Evolutionary conservation across 1,140 invertebrate species (phyloP).

Genomic region (Phymastichus coffea): DNA sequence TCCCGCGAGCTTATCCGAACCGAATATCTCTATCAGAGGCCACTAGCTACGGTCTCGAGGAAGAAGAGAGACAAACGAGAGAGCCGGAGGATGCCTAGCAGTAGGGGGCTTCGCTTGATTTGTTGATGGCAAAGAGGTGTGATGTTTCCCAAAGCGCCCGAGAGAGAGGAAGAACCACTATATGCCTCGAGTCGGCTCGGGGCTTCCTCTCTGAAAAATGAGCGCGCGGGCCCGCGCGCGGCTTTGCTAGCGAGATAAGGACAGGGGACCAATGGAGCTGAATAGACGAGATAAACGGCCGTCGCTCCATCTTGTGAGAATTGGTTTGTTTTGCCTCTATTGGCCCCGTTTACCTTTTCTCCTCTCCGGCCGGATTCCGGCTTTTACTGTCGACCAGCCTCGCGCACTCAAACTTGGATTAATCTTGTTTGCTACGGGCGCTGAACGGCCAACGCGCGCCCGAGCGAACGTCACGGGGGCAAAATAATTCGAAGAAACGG

Average conservation of each 20-base stretch:
- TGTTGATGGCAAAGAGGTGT: slow-evolving; percentile 30
- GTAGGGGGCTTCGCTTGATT: slow-evolving; percentile 40
- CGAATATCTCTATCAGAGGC: no score
- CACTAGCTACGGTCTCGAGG: no score
- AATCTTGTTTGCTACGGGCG: slow-evolving; percentile 9
- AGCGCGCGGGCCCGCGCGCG: neutral
- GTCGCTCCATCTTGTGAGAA: slow-evolving; percentile 1
- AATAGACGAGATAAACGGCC: slow-evolving; percentile 16
- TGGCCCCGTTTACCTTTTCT: neutral
- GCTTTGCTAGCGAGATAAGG: slow-evolving; percentile 3
- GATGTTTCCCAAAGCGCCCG: slow-evolving; percentile 6
- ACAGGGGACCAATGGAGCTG: neutral
- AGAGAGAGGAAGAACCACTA: neutral
- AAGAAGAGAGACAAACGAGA: neutral
- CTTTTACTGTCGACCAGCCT: neutral
- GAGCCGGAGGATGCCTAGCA: neutral
- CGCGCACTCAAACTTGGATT: neutral
- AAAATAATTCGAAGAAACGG: no score
- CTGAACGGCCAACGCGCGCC: no score
- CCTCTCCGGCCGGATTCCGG: neutral
- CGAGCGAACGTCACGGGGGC: no score
- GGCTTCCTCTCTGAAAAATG: slow-evolving; percentile 18
- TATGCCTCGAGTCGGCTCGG: no score
- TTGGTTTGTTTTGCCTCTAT: slow-evolving; percentile 17
- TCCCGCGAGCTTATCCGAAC: no score